These are phyloP conservation scores for Hypselothyrea guttata DNA, from an alignment of 2,888 invertebrate genomes.

Conservation along the genomic window DNA sequence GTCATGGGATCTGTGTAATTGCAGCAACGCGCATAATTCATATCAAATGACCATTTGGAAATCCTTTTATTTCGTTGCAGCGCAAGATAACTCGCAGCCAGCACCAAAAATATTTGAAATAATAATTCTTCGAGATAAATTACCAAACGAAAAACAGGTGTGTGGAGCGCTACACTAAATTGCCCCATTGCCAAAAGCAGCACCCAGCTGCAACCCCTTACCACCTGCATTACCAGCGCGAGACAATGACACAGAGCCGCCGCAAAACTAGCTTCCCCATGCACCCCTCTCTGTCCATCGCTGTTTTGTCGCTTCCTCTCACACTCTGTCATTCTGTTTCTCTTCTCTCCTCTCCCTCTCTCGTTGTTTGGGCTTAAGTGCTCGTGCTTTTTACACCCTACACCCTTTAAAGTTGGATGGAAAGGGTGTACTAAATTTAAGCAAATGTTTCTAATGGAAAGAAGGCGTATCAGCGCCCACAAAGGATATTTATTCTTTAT, in stretches of 20 bases:
- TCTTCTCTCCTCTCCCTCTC: too few species aligned
- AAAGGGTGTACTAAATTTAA: too few species aligned
- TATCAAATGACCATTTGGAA: slow-evolving; percentile 82
- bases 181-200: slow-evolving; percentile 56
- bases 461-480: too few species aligned
- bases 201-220: slow-evolving; percentile 29
- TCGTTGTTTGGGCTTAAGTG: slow-evolving; percentile 70
- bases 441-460: too few species aligned
- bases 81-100: slow-evolving; percentile 30
- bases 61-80: slow-evolving; percentile 79
- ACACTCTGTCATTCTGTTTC: slow-evolving; percentile 52
- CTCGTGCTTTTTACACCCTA: slow-evolving; percentile 53
- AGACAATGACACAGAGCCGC: slow-evolving; percentile 73
- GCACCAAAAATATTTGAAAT: slow-evolving; percentile 80
- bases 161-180: slow-evolving; percentile 78
- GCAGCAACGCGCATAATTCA: slow-evolving; percentile 81
- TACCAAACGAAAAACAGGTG: slow-evolving; percentile 81
- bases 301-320: neutral
- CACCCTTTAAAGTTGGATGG: too few species aligned
- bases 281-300: neutral
- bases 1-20: slow-evolving; percentile 76
- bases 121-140: slow-evolving; percentile 83
- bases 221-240: slow-evolving; percentile 43
- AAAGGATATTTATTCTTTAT: too few species aligned
- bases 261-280: slow-evolving; percentile 46